These are phyloP conservation scores for Drosophila stalkeri DNA, from an alignment of 2,888 invertebrate genomes.

Conservation along the genomic window DNA sequence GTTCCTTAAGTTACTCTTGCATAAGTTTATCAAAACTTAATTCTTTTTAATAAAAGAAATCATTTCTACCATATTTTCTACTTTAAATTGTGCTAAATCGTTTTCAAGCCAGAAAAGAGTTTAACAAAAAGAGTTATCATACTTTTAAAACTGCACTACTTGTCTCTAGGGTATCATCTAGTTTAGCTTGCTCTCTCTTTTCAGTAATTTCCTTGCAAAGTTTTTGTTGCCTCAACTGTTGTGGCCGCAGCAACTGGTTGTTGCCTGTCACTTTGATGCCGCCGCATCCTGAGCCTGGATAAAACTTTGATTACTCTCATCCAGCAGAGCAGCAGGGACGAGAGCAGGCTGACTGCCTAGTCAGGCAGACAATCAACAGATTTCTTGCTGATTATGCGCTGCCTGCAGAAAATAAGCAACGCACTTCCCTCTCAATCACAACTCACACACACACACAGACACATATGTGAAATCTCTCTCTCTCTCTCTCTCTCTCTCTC, in stretches of 20 bases:
- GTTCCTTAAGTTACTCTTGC: no score
- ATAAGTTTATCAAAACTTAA: no score
- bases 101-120: not conserved
- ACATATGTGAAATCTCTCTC: not conserved
- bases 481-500: not conserved
- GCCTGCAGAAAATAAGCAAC: constrained; percentile 31
- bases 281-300: constrained; percentile 12
- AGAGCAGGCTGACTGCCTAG: constrained; percentile 18
- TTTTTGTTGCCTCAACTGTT: constrained; percentile 28
- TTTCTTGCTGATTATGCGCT: constrained; percentile 73
- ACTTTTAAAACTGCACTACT: not conserved
- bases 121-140: not conserved
- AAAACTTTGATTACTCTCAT: constrained; percentile 61
- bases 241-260: constrained; percentile 53
- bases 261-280: constrained; percentile 44
- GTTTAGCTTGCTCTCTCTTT: not conserved
- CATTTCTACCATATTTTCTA: no score
- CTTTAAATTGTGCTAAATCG: not conserved
- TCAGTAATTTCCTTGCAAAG: not conserved
- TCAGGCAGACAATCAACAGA: constrained; percentile 59
- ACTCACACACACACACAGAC: not conserved
- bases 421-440: not conserved
- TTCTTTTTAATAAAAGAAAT: no score
- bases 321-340: constrained; percentile 27
- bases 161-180: not conserved